A percentile compares a stretch with the other conserved stretches of the same genome.
These are phyloP conservation scores for Phalacrocorax carbo DNA, from an alignment of 2,113 vertebrate species.

Conservation along the genomic window DNA sequence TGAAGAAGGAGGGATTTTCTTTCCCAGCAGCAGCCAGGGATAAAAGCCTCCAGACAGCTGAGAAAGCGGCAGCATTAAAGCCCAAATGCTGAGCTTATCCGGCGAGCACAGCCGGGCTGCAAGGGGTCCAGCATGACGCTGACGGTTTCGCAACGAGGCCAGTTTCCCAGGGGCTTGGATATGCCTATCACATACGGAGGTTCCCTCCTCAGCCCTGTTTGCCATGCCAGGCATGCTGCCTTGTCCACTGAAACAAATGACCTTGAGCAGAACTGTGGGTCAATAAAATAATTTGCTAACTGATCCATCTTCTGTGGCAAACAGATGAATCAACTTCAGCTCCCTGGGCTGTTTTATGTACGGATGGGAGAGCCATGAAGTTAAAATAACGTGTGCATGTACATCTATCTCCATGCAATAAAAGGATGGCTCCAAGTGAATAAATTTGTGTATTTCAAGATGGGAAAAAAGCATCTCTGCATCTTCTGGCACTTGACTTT, in stretches of 20 bases:
- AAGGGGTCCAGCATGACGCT: neutral
- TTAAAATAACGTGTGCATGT: neutral
- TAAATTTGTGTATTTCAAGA: neutral
- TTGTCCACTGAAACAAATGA: conserved; percentile 41
- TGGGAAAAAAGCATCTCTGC: neutral
- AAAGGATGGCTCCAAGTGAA: neutral
- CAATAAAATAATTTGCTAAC: conserved; percentile 62
- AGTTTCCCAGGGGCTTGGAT: neutral
- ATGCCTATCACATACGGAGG: neutral
- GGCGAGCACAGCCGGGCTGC: neutral
- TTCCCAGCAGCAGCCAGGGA: conserved; percentile 6
- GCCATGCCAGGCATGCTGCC: conserved; percentile 36
- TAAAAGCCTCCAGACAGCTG: conserved; percentile 4
- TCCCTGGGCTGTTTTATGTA: conserved; percentile 49
- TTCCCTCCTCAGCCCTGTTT: conserved; percentile 8
- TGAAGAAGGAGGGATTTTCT: neutral
- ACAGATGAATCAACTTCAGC: conserved; percentile 7
- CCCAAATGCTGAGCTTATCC: neutral
- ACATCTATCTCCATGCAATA: neutral
- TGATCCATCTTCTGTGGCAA: conserved; percentile 45
- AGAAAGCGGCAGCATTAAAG: neutral
- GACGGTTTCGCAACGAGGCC: neutral
- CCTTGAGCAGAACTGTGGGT: conserved; percentile 47
- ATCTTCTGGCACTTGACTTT: neutral
- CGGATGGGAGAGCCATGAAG: conserved; percentile 44